phyloP scores from a whole-genome alignment of 2,888 invertebrate species.

The Erebia epiphron region DNA sequence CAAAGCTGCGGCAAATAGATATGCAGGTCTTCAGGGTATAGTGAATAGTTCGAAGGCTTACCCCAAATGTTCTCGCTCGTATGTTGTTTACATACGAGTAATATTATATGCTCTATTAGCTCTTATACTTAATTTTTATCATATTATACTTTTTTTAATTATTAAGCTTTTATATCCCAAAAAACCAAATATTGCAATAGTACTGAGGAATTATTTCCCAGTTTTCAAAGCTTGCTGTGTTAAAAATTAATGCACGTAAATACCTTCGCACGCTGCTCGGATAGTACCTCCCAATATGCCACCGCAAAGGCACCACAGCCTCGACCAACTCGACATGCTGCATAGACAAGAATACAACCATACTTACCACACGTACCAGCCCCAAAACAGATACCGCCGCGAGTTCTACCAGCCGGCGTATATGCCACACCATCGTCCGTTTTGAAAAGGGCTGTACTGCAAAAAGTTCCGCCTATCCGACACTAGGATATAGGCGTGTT shows the following conservation, averaged over 20 bases:
- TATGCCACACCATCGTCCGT: conserved; percentile 74
- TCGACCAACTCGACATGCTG: conserved; percentile 76
- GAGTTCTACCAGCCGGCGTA: conserved; percentile 70
- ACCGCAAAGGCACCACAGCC: conserved; percentile 75
- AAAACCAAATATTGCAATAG: too few species aligned
- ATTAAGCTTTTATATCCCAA: too few species aligned
- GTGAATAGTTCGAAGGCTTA: too few species aligned
- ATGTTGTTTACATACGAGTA: too few species aligned
- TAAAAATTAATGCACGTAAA: conserved; percentile 38
- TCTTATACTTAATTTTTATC: too few species aligned
- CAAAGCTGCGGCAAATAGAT: too few species aligned
- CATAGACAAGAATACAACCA: conserved; percentile 69
- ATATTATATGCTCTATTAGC: too few species aligned
- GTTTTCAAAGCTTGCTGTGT: too few species aligned
- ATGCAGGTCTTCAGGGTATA: too few species aligned
- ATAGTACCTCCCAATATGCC: conserved; percentile 48
- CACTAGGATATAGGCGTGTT: conserved; percentile 67
- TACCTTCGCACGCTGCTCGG: conserved; percentile 67
- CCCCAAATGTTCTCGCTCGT: too few species aligned
- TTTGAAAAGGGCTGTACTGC: conserved; percentile 80
- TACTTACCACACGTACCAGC: conserved; percentile 58
- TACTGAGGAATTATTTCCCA: too few species aligned
- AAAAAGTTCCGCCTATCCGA: conserved; percentile 78
- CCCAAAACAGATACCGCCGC: conserved; percentile 64
- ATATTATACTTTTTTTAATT: too few species aligned